These are phyloP conservation scores for Dryas iulia DNA, from an alignment of 1,140 invertebrate species.

Conservation along the genomic window DNA sequence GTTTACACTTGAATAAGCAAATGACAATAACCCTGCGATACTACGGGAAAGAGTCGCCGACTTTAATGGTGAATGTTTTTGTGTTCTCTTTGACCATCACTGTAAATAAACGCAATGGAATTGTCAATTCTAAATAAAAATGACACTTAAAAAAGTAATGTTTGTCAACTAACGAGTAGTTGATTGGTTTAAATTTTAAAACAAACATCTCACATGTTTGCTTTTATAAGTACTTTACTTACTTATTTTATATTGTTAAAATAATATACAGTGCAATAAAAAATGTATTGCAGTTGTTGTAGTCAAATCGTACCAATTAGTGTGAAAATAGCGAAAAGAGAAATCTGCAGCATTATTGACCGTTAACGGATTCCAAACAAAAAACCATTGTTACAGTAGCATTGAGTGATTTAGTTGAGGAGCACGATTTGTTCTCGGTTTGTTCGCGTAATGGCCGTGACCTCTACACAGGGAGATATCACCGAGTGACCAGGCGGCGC, in stretches of 20 bases:
- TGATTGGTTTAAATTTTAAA: neutral
- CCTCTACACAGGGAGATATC: conserved; percentile 67
- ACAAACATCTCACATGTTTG: neutral
- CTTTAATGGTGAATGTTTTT: neutral
- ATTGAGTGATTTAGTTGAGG: conserved; percentile 39
- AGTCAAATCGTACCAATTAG: conserved; percentile 20
- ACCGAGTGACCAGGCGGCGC: conserved; percentile 55
- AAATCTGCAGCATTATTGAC: conserved; percentile 32
- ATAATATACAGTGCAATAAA: conserved; percentile 22
- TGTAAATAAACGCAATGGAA: neutral
- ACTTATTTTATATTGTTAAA: neutral
- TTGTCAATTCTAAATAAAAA: neutral
- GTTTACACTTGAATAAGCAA: conserved; percentile 28
- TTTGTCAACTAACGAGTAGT: neutral
- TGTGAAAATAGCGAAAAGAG: conserved; percentile 29
- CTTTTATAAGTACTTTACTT: neutral
- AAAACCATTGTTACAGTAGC: conserved; percentile 34
- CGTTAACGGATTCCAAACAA: conserved; percentile 32
- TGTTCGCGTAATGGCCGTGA: conserved; percentile 62
- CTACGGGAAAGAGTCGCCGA: neutral
- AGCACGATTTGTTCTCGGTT: conserved; percentile 41
- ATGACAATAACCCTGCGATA: conserved; percentile 35
- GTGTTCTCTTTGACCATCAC: neutral
- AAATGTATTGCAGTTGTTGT: conserved; percentile 16
- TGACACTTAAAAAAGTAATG: neutral